A percentile compares a stretch with the other conserved stretches of the same genome.
Evolutionary conservation across 2,113 vertebrate genomes (phyloP).

Genomic region (Proteles cristata): DNA sequence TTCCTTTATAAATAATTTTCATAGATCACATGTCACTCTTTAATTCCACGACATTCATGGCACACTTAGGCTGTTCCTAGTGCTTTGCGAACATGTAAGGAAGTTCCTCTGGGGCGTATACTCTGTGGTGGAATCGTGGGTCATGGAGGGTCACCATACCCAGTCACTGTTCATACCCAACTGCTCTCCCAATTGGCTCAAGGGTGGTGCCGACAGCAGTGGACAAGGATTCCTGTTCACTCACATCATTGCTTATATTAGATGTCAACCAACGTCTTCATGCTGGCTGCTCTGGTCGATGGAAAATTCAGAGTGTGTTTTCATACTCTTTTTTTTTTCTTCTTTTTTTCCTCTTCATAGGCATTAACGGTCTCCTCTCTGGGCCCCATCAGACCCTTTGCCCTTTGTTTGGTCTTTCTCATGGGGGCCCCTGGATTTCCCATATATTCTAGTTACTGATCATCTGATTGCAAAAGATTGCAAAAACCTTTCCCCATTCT

Average conservation of each 20-base stretch:
- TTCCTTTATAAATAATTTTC: background rate
- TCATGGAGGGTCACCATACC: background rate
- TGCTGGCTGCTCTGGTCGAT: background rate
- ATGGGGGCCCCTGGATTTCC: background rate
- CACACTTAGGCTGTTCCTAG: background rate
- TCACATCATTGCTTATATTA: background rate
- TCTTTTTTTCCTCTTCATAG: background rate
- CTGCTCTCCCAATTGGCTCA: background rate
- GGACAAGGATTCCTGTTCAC: background rate
- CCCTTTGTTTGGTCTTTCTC: background rate
- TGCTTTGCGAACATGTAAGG: background rate
- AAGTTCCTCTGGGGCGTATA: background rate
- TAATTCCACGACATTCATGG: background rate
- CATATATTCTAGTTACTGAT: background rate
- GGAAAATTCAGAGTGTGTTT: background rate
- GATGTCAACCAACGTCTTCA: background rate
- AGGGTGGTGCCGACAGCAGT: background rate
- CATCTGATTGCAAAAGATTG: background rate
- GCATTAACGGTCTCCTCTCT: background rate
- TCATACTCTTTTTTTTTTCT: too few relatives aligned
- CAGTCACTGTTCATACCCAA: background rate
- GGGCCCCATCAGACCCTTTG: background rate
- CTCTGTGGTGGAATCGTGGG: background rate
- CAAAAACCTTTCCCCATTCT: background rate
- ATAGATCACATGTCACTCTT: background rate